These are phyloP conservation scores for Bombus pascuorum DNA, from an alignment of 1,140 invertebrate genomes.

Conservation along the genomic window DNA sequence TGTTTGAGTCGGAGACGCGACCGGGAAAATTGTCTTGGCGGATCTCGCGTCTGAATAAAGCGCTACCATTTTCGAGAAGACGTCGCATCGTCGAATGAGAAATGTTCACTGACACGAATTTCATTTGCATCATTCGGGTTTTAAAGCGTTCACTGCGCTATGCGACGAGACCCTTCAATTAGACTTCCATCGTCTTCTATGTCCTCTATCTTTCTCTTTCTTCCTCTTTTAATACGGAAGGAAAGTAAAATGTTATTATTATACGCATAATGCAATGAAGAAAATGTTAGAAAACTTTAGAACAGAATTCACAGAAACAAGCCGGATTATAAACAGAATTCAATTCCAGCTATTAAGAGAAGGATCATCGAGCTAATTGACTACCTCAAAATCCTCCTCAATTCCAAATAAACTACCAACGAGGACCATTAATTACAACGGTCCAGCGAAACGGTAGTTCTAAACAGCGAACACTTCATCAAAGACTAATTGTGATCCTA, in stretches of 20 bases:
- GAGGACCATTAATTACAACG: slow-evolving; percentile 7
- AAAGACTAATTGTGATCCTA: slow-evolving; percentile 5
- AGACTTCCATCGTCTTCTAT: neutral
- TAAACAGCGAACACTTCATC: slow-evolving; percentile 1
- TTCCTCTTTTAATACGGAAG: too few species aligned
- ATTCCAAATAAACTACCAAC: neutral
- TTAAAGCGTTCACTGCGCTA: neutral
- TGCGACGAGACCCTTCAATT: neutral
- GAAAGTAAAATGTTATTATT: too few species aligned
- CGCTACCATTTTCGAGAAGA: too few species aligned
- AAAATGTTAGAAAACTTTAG: too few species aligned
- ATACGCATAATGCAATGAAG: too few species aligned
- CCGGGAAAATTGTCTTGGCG: neutral
- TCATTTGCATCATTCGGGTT: neutral
- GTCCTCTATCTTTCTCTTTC: neutral
- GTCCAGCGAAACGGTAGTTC: neutral
- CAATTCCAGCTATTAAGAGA: neutral
- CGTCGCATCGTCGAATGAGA: neutral
- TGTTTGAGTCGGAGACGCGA: neutral
- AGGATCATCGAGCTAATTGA: neutral
- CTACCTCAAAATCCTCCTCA: neutral
- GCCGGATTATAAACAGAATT: neutral
- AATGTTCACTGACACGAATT: slow-evolving; percentile 12
- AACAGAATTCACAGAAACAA: neutral
- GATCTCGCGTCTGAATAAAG: neutral